Base-by-base conservation (phyloP, 2,888 invertebrate genomes). In the Meteorus colon region DNA sequence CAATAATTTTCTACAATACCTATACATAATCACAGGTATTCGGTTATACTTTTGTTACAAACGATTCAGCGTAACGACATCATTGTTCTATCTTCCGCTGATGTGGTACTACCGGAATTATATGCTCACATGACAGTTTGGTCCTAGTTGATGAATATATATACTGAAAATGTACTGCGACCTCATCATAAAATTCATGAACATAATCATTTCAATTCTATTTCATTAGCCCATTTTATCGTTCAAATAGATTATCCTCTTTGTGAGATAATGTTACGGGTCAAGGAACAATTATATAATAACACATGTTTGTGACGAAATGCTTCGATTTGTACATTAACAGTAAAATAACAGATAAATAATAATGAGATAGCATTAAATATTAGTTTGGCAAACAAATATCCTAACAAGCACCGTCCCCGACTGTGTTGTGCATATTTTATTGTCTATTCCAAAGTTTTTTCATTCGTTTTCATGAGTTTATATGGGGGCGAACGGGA, bases 71-170 rank as follows among this genome's bases (percentile, higher is more conserved):
- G 55, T 55, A 19, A 55, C 55, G 48, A 48, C 48, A 55, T 55
- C 55, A 55, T 55, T 55, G 55, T 55, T 55, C 55, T 19, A 55
- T 55, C 55, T 55, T 55, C 55, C 55, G 55, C 55, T 19, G 19
- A 19, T 55, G n/a, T 55, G 19, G n/a, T 19, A 55, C 19, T 24
- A 6, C 55, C 19, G 19, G 24, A 19, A n/a, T 19, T 55, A 19
- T 55, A 19, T 55, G 8, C 5, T 24, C 8, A 8, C 19, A 55
- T 19, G 55, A n/a, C 19, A 19, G 19, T 55, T 8, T 24, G n/a
- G 55, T 5, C 48, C 10, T 16, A 48, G 48, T 48, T 48, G 4
- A 48, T 41, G 41, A 12, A 41, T 41, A 4, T n/a, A 48, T 48
- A n/a, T n/a, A 16, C 16, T 4, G 4, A n/a, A 34, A 34, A 48